Evolutionary conservation across 2,797 vertebrate genomes (phyloP), one percentile per base, ranked within the genome.

Genomic region (Otus scops): DNA sequence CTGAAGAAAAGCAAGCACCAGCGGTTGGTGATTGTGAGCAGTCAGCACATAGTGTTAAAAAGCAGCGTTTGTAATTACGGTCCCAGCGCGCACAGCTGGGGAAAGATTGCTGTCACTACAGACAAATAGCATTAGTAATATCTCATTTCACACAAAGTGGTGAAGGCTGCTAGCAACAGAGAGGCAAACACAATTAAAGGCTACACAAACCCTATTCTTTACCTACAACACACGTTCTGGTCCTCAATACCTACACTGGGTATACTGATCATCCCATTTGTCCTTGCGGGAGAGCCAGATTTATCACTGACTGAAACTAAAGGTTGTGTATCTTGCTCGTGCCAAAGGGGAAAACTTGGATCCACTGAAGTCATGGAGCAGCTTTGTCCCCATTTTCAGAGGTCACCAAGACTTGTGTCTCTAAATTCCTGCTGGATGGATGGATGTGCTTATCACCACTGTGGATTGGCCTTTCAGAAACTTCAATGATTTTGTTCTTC

Each of bases 11-110:
- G 57, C 53, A 20, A 88, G 38, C 1, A 0, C 56, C 93, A 50
- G 75, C 24, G 24, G 92, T 60, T 77, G 68, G 77, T 79, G 85
- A 95, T 80, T 94, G 91, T 63, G 45, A 89, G 70, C 86, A 94
- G 65, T 39, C 89, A 89, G 78, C 5, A 2, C 63, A 30, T 9
- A 38, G 50, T 45, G 41, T 60, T 48, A 81, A 83, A 50, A 39
- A 36, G 36, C 47, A 69, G 45, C 38, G 30, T 75, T 85, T 82
- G 56, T 68, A 76, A 95, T 75, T 71, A 80, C 18, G 2, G 48
- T 68, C 73, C 48, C 73, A 76, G 57, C 59, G 34, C 0, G 3
- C 63, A 22, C 68, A 75, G 77, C 59, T 59, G 59, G 81, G 68
- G 59, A 75, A 94, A 81, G 63, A 75, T 63, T 94, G 63, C 92